Percentiles rank a stretch among this genome's conserved stretches.
Evolutionary conservation across 1,140 invertebrate species (phyloP).

Genomic region (Ditylenchus dipsaci): DNA sequence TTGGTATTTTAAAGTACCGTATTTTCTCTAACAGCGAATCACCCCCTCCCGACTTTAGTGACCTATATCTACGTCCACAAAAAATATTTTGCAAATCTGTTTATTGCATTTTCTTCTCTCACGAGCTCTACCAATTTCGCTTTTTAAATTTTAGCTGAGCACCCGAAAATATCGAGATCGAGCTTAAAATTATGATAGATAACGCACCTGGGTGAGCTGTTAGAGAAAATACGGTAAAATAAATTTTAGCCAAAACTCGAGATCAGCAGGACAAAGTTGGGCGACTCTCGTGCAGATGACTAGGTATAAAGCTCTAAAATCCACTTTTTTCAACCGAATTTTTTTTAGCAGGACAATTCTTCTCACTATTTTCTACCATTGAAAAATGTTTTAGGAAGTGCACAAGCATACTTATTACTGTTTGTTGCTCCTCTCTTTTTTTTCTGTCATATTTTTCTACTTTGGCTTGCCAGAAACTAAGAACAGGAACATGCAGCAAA

Average conservation of each 20-base stretch:
- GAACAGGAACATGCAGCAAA: not conserved
- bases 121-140: too few species aligned
- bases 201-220: too few species aligned
- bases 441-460: not conserved
- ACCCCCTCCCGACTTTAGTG: too few species aligned
- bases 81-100: too few species aligned
- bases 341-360: slow-evolving; percentile 41
- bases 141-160: too few species aligned
- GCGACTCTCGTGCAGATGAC: slow-evolving; percentile 49
- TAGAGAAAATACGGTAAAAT: too few species aligned
- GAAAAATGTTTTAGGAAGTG: slow-evolving; percentile 37
- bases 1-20: too few species aligned
- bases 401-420: slow-evolving; percentile 43
- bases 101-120: too few species aligned
- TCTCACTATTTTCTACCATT: slow-evolving; percentile 43
- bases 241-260: slow-evolving; percentile 43
- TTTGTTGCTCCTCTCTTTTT: slow-evolving; percentile 29
- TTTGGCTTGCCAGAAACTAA: slow-evolving; percentile 4
- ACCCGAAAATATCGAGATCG: too few species aligned
- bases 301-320: slow-evolving; percentile 5
- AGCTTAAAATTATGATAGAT: too few species aligned
- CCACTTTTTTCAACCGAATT: not conserved
- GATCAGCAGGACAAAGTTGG: slow-evolving; percentile 52
- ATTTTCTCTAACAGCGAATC: too few species aligned
- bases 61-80: too few species aligned